Evolutionary conservation across 2,113 vertebrate genomes (phyloP).

Genomic region (Notarius lentiginosus): DNA sequence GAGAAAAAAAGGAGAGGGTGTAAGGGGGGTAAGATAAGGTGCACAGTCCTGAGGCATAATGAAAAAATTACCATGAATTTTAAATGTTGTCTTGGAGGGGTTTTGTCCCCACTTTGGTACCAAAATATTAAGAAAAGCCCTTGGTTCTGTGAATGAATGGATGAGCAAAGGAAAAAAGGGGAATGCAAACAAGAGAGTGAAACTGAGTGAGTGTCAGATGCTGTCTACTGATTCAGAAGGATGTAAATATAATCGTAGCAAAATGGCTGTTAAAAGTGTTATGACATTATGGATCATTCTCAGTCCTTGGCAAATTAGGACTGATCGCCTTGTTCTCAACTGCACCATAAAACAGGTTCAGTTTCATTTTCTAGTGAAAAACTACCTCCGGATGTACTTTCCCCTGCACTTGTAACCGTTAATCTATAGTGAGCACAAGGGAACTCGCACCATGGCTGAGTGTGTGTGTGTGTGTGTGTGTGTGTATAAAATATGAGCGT

Average conservation of each 20-base stretch:
- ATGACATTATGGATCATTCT: slow-evolving; percentile 4
- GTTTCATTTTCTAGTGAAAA: neutral
- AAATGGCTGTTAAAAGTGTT: slow-evolving; percentile 28
- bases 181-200: neutral
- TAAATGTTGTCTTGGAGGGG: neutral
- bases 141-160: neutral
- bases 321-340: neutral
- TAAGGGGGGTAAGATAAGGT: too few relatives aligned
- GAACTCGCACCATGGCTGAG: neutral
- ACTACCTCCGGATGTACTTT: slow-evolving; percentile 16
- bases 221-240: slow-evolving; percentile 17
- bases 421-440: slow-evolving; percentile 29
- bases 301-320: slow-evolving; percentile 8
- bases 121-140: neutral
- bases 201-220: neutral
- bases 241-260: slow-evolving; percentile 24
- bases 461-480: neutral
- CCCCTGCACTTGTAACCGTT: slow-evolving; percentile 31
- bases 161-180: neutral
- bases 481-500: slow-evolving; percentile 40
- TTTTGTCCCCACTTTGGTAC: neutral
- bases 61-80: neutral
- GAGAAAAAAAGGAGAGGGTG: too few relatives aligned
- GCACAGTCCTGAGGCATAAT: too few relatives aligned
- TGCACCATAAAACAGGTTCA: neutral